A percentile compares a stretch with the other conserved stretches of the same genome.
phyloP scores from a whole-genome alignment of 2,797 vertebrate genomes.

The Gymnothorax reevesii region DNA sequence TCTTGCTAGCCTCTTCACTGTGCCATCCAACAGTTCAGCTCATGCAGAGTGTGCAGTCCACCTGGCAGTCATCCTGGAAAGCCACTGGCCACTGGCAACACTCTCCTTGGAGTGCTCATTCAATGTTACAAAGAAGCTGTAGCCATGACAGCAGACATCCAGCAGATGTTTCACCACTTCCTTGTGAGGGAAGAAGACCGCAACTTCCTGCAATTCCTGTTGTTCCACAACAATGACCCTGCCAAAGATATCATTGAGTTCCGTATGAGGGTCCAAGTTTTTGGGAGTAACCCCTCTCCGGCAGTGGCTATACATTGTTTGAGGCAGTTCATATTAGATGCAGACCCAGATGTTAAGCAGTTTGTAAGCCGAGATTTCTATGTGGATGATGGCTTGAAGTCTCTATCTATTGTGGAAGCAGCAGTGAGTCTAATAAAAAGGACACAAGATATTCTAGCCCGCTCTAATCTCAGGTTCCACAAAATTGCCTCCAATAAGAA shows the following conservation, averaged over 20 bases:
- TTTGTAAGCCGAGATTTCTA: slow-evolving; percentile 41
- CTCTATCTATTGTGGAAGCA: no score
- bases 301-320: slow-evolving; percentile 38
- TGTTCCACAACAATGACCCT: slow-evolving; percentile 34
- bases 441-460: no score
- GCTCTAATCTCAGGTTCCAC: no score
- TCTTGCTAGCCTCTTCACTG: no score
- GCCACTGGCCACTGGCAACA: no score
- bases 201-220: slow-evolving; percentile 30
- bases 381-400: slow-evolving; percentile 20
- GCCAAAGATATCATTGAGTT: slow-evolving; percentile 39
- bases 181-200: slow-evolving; percentile 24
- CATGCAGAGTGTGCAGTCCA: no score
- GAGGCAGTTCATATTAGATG: slow-evolving; percentile 2
- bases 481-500: no score
- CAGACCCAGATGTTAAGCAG: slow-evolving; percentile 14
- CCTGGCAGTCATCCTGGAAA: no score
- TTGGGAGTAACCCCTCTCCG: slow-evolving; percentile 24
- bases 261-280: slow-evolving; percentile 21
- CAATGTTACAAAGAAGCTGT: neutral
- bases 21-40: no score
- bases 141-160: slow-evolving; percentile 22
- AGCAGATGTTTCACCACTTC: slow-evolving; percentile 48
- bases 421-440: no score
- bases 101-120: slow-evolving; percentile 18